Evolutionary conservation across 2,888 invertebrate species (phyloP).

Genomic region (Lasiommata megera): DNA sequence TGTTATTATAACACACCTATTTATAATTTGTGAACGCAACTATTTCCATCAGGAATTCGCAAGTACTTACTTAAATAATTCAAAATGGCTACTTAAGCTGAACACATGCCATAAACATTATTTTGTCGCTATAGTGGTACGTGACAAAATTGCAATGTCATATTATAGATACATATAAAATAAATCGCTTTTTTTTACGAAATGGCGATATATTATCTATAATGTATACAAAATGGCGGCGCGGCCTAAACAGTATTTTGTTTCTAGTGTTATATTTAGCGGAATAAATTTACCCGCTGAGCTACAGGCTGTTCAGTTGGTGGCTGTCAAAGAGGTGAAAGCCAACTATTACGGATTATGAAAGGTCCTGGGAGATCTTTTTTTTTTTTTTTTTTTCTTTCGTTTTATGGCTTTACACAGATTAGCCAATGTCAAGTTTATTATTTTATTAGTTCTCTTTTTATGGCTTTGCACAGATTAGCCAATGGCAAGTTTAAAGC

Average conservation of each 20-base stretch:
- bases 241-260: constrained; percentile 25
- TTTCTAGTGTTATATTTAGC: constrained; percentile 32
- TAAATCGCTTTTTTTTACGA: neutral
- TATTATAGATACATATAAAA: neutral
- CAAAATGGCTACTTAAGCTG: constrained; percentile 4
- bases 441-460: too few relatives aligned
- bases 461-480: too few relatives aligned
- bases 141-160: neutral
- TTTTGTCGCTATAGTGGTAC: constrained; percentile 3
- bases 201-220: neutral
- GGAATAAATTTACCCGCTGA: constrained; percentile 37
- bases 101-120: neutral
- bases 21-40: constrained; percentile 7
- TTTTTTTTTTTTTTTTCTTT: too few relatives aligned
- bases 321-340: neutral
- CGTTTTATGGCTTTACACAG: too few relatives aligned
- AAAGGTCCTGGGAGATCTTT: too few relatives aligned
- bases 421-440: too few relatives aligned
- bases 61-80: neutral
- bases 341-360: too few relatives aligned
- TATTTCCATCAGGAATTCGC: neutral
- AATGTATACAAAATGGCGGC: constrained; percentile 15
- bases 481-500: too few relatives aligned
- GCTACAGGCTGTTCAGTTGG: constrained; percentile 27
- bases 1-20: neutral